Conservation (phyloP, 2,797 vertebrate species). For the Botia almorhae region DNA sequence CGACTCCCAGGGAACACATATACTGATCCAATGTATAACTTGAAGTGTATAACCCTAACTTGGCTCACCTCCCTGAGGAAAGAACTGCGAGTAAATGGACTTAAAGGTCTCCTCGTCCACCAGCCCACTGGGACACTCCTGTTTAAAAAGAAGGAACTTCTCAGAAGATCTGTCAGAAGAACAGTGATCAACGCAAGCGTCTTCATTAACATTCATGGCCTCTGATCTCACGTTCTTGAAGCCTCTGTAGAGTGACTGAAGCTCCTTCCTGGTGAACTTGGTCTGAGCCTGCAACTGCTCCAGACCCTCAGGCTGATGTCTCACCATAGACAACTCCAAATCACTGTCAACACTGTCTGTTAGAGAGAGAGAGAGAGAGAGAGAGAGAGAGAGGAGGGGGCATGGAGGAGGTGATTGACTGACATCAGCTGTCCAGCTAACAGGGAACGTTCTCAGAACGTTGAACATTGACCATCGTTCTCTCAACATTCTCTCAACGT, state of each 20-base stretch:
- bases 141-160: conserved; percentile 23
- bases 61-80: conserved; percentile 91
- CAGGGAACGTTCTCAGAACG: too few species aligned
- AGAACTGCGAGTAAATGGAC: conserved; percentile 92
- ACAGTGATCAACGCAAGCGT: neutral
- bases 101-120: conserved; percentile 96
- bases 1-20: too few species aligned
- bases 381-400: neutral
- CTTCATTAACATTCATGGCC: neutral
- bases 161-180: neutral
- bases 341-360: conserved; percentile 86
- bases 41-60: too few species aligned
- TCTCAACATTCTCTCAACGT: too few species aligned
- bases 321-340: conserved; percentile 84
- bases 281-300: conserved; percentile 91
- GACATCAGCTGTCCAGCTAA: neutral
- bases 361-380: conserved; percentile 15
- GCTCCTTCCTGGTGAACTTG: conserved; percentile 91
- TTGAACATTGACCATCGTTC: too few species aligned
- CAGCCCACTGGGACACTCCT: conserved; percentile 94
- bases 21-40: too few species aligned
- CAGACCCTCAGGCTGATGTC: conserved; percentile 90
- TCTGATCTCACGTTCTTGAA: conserved; percentile 89
- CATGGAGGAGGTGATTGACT: neutral
- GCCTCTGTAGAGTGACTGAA: conserved; percentile 92